Percentiles rank a stretch among this genome's conserved stretches.
These are phyloP conservation scores for Sycophaga agraensis DNA, from an alignment of 1,140 invertebrate genomes.

Conservation along the genomic window DNA sequence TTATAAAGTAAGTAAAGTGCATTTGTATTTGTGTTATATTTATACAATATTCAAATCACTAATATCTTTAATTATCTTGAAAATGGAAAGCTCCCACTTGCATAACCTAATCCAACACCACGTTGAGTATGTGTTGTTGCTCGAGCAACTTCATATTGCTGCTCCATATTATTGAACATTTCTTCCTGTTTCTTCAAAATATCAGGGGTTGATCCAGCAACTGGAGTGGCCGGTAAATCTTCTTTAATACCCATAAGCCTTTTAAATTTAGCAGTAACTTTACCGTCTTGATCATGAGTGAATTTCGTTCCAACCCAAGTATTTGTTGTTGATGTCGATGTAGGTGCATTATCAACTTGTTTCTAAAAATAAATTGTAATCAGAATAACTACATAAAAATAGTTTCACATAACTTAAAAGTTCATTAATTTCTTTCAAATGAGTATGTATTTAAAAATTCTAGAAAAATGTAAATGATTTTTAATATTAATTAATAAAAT, in stretches of 20 bases:
- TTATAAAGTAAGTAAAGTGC: too few relatives aligned
- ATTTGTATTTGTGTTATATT: too few relatives aligned
- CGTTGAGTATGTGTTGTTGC: constrained; percentile 92
- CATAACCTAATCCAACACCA: constrained; percentile 85
- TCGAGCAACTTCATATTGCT: constrained; percentile 91
- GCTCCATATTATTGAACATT: constrained; percentile 88
- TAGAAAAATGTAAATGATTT: too few relatives aligned
- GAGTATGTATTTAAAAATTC: too few relatives aligned
- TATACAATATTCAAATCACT: too few relatives aligned
- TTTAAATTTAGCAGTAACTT: constrained; percentile 92
- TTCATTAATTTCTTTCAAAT: too few relatives aligned
- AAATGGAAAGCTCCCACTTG: constrained; percentile 55
- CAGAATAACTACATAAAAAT: too few relatives aligned
- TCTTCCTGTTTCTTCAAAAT: constrained; percentile 83
- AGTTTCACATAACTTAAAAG: too few relatives aligned
- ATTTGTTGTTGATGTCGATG: constrained; percentile 56
- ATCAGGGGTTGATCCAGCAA: constrained; percentile 57
- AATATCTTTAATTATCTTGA: constrained; percentile 47
- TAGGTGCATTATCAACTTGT: constrained; percentile 43
- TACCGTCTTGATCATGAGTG: constrained; percentile 84
- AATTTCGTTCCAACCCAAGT: constrained; percentile 85
- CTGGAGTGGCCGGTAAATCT: constrained; percentile 47
- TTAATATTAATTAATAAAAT: too few relatives aligned
- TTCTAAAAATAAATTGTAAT: constrained; percentile 40
- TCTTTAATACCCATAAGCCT: constrained; percentile 92